Evolutionary conservation across 30 jellyfish, hydroid and myxozoan genomes (phyloP), one percentile per base, ranked within the genome.

Genomic region (Cassiopea xamachana): DNA sequence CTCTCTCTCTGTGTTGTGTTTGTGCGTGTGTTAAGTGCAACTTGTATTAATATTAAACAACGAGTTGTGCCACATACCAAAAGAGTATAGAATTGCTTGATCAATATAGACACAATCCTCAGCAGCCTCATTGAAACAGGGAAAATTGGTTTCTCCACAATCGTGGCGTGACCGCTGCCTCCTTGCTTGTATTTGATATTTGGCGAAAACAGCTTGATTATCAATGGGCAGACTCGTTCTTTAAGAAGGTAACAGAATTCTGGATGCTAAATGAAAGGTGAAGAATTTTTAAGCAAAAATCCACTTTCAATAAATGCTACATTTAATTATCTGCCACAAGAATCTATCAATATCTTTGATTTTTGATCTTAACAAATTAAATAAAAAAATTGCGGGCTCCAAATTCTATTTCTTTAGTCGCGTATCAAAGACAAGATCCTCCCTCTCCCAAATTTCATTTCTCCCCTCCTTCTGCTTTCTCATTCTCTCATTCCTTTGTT

Each of bases 121-220:
- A 95, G 91, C 60, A 95, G 92, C 77, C 99, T 81, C 90, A 95
- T 93, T 39, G 99, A 95, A 39, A 95, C 96, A 2, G 99, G 97
- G 75, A 95, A 95, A 39, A 95, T 83, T n/a, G 99, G 99, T 75
- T 91, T 95, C 88, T 95, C 99, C 16, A 95, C 86, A 16, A 95
- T 87, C 18, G 99, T 89, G 14, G 99, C 90, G 43, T 96, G 97
- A 12, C 92, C 77, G 47, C 83, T 27, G 55, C 97, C 96, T 27
- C 98, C 89, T 46, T 87, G 98, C 83, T 87, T 90, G 92, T 77
- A 95, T 78, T 95, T 95, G 75, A 95, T 91, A 92, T 95, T 95
- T 16, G 99, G 99, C 48, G 99, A 91, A 75, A 95, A 95, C 91
- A 95, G 91, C 60, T 95, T 95, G 91, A 95, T 95, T 55, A 95